A percentile compares a stretch with the other conserved stretches of the same genome.
Conservation (phyloP, 1,140 invertebrate species). For the Callitettix versicolor region DNA sequence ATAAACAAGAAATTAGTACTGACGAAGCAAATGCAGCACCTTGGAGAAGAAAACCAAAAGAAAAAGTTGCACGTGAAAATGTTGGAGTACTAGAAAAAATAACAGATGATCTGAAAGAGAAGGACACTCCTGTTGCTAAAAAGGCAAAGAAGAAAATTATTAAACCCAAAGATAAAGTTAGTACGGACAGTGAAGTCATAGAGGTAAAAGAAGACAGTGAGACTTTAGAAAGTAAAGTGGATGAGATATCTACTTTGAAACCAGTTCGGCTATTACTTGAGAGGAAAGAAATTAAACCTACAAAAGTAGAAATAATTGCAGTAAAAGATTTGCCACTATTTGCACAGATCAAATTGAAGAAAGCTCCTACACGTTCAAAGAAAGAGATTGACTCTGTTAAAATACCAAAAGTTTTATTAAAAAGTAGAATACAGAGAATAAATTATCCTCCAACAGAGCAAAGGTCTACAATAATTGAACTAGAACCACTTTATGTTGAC, state of each 20-base stretch:
- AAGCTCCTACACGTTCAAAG: slow-evolving; percentile 35
- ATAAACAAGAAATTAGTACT: background rate
- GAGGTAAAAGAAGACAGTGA: slow-evolving; percentile 21
- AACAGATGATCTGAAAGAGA: slow-evolving; percentile 15
- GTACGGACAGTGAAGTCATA: slow-evolving; percentile 26
- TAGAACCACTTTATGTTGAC: slow-evolving; percentile 34
- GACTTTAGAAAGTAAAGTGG: slow-evolving; percentile 23
- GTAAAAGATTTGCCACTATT: slow-evolving; percentile 44
- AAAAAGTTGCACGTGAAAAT: background rate
- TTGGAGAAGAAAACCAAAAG: background rate
- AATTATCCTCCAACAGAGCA: slow-evolving; percentile 34
- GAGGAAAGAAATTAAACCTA: slow-evolving; percentile 35
- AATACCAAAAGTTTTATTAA: slow-evolving; percentile 53
- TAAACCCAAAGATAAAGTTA: slow-evolving; percentile 25
- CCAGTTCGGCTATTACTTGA: too few relatives aligned
- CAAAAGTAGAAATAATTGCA: slow-evolving; percentile 34
- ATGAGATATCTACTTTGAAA: too few relatives aligned
- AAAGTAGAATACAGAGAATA: slow-evolving; percentile 46
- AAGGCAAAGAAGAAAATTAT: slow-evolving; percentile 17
- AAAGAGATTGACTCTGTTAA: slow-evolving; percentile 37
- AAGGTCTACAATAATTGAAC: slow-evolving; percentile 22
- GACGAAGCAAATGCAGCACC: background rate
- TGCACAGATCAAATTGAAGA: slow-evolving; percentile 51
- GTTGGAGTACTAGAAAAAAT: slow-evolving; percentile 9
- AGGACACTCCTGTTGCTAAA: slow-evolving; percentile 7